Evolutionary conservation across 2,888 invertebrate genomes (phyloP).

Genomic region (Nymphalis urticae): DNA sequence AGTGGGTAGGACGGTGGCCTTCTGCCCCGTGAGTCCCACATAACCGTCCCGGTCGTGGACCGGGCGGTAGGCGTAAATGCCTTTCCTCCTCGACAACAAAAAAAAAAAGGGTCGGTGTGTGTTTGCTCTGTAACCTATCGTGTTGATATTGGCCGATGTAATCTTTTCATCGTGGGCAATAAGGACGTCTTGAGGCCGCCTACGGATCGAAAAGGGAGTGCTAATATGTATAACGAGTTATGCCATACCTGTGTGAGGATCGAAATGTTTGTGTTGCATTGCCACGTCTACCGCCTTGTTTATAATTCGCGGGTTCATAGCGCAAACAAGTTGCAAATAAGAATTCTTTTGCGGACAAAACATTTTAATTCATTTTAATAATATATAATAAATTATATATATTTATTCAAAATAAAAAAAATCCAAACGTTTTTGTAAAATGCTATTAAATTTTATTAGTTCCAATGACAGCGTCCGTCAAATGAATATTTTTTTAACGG

Average conservation of each 20-base stretch:
- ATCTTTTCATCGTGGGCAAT: too few species aligned
- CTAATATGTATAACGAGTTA: too few species aligned
- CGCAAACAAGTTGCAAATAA: constrained; percentile 66
- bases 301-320: constrained; percentile 65
- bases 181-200: too few species aligned
- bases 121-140: too few species aligned
- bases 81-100: too few species aligned
- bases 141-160: too few species aligned
- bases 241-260: constrained; percentile 57
- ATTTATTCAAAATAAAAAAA: neutral
- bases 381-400: constrained; percentile 9
- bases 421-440: neutral
- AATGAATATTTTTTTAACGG: neutral
- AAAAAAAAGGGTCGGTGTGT: too few species aligned
- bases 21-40: too few species aligned
- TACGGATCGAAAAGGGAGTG: too few species aligned
- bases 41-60: too few species aligned
- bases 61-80: too few species aligned
- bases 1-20: too few species aligned
- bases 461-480: constrained; percentile 4
- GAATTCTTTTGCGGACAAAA: constrained; percentile 71
- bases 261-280: constrained; percentile 53
- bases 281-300: constrained; percentile 68
- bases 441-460: neutral
- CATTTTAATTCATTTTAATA: constrained; percentile 46